phyloP scores from a whole-genome alignment of 2,797 vertebrate genomes.

The Microchirus variegatus region DNA sequence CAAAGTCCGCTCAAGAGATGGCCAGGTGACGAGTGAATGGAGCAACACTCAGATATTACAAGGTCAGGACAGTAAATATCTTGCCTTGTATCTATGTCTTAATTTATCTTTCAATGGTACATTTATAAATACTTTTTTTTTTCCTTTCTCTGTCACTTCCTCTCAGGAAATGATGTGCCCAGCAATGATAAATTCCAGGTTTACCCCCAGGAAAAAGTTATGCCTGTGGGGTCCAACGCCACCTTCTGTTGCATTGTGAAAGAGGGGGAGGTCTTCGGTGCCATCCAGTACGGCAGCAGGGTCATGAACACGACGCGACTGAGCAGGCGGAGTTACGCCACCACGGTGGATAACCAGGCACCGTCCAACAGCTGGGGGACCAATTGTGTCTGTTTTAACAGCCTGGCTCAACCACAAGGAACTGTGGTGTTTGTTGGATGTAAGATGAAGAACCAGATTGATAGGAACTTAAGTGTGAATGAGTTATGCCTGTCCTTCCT shows the following conservation, averaged over 20 bases:
- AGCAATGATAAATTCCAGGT: constrained; percentile 15
- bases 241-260: constrained; percentile 81
- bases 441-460: constrained; percentile 60
- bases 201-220: constrained; percentile 68
- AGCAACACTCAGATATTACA: constrained; percentile 64
- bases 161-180: constrained; percentile 71
- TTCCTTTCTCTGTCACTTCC: neutral
- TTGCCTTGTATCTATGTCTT: neutral
- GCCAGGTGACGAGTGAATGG: constrained; percentile 71
- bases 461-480: neutral
- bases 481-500: no score
- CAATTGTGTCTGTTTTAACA: constrained; percentile 56
- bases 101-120: neutral
- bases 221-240: constrained; percentile 67
- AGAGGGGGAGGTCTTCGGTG: constrained; percentile 47
- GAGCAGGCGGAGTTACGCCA: constrained; percentile 71
- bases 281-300: neutral
- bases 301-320: constrained; percentile 49
- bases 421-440: constrained; percentile 80
- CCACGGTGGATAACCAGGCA: constrained; percentile 41
- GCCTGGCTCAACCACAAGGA: neutral
- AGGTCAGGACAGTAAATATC: constrained; percentile 59
- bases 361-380: constrained; percentile 26
- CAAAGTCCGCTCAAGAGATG: constrained; percentile 73
- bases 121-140: neutral